A percentile compares a stretch with the other conserved stretches of the same genome.
Conservation (phyloP, 2,888 invertebrate species). For the Ophioninae sp. region DNA sequence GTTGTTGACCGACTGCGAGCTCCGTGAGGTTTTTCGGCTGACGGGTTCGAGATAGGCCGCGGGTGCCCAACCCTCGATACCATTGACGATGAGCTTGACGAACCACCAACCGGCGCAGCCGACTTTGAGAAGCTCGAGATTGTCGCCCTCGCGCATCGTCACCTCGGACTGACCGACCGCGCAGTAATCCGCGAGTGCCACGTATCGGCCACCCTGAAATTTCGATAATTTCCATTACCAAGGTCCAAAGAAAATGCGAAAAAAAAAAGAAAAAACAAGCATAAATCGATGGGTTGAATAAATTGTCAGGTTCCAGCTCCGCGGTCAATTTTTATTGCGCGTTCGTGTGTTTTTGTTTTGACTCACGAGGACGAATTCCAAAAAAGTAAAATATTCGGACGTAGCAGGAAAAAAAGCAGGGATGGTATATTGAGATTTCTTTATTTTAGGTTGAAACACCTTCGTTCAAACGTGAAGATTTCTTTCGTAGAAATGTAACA, state of each 20-base stretch:
- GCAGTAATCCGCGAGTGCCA: constrained; percentile 95
- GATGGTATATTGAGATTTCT: too few relatives aligned
- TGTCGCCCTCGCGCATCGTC: constrained; percentile 94
- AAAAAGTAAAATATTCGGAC: too few relatives aligned
- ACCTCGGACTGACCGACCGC: constrained; percentile 95
- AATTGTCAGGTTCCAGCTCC: too few relatives aligned
- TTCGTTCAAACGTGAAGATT: too few relatives aligned
- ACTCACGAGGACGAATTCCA: too few relatives aligned
- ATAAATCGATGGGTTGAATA: too few relatives aligned
- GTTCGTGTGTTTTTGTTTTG: too few relatives aligned
- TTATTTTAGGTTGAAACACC: too few relatives aligned
- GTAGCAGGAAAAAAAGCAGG: too few relatives aligned
- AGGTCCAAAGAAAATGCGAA: not conserved
- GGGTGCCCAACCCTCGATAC: constrained; percentile 96
- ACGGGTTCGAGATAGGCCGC: constrained; percentile 93
- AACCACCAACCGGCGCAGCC: constrained; percentile 99
- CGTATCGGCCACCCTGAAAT: constrained; percentile 89
- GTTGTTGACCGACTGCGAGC: constrained; percentile 83
- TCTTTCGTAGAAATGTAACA: too few relatives aligned
- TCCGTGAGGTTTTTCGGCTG: constrained; percentile 89
- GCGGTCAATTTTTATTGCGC: too few relatives aligned
- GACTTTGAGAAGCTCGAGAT: constrained; percentile 93
- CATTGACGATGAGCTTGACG: constrained; percentile 89
- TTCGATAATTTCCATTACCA: constrained; percentile 31
- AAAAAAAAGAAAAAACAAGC: not conserved